A percentile compares a stretch with the other conserved stretches of the same genome.
Conservation (phyloP, 2,888 invertebrate species). For the Epistrophella euchroma region DNA sequence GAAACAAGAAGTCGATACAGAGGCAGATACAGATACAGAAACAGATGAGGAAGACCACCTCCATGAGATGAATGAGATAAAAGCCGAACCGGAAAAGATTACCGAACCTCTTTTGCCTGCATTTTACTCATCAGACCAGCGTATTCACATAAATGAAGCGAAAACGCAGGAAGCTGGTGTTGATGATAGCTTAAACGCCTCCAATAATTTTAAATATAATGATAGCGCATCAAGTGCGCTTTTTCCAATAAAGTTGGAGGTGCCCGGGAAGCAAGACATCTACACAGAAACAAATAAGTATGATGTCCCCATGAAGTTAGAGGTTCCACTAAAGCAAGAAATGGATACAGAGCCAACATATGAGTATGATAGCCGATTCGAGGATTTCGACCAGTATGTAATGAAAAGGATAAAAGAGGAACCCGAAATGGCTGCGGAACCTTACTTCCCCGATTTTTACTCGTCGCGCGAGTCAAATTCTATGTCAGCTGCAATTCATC, state of each 20-base stretch:
- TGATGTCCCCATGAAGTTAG: not conserved
- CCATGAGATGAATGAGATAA: not conserved
- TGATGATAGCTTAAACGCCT: not conserved
- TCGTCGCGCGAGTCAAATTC: not conserved
- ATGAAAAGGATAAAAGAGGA: not conserved
- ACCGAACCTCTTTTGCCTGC: not conserved
- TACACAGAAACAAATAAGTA: not conserved
- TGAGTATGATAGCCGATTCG: not conserved
- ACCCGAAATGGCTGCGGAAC: not conserved
- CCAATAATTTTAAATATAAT: not conserved
- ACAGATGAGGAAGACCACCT: not conserved
- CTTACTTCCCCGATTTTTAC: not conserved
- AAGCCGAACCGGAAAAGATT: constrained; percentile 13
- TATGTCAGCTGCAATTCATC: constrained; percentile 1
- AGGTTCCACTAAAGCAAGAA: not conserved
- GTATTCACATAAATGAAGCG: not conserved
- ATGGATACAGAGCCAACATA: not conserved
- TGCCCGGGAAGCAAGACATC: not conserved
- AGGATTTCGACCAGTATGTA: not conserved
- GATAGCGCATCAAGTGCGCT: not conserved
- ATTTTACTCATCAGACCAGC: not conserved
- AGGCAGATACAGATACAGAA: not conserved
- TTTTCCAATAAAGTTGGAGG: not conserved
- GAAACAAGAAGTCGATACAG: constrained; percentile 28
- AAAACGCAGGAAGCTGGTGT: not conserved